Evolutionary conservation across 2,797 vertebrate genomes (phyloP).

Genomic region (Aselliscus stoliczkanus): DNA sequence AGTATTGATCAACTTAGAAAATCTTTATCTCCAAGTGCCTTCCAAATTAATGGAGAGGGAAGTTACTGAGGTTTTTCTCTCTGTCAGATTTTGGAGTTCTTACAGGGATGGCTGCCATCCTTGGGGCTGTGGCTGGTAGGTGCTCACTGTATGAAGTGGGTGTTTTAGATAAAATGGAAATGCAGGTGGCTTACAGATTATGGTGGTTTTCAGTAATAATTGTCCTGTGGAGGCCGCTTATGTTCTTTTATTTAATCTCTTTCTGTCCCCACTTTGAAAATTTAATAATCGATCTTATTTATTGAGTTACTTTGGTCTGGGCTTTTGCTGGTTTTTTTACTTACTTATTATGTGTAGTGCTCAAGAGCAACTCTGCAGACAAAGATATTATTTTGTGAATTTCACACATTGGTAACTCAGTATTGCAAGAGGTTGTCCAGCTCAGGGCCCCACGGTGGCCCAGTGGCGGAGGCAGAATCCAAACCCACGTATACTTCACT

Average conservation of each 20-base stretch:
- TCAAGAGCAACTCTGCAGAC: not conserved
- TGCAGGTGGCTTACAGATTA: not conserved
- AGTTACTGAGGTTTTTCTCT: not conserved
- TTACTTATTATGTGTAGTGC: not conserved
- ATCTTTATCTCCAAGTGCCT: not conserved
- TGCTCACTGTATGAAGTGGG: not conserved
- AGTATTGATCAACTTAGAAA: not conserved
- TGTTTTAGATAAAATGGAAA: constrained; percentile 53
- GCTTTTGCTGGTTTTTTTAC: not conserved
- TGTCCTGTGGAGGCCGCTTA: not conserved
- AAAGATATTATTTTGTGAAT: not conserved
- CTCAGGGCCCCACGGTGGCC: not conserved
- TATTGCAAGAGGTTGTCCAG: not conserved
- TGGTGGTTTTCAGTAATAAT: not conserved
- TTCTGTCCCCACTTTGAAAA: not conserved
- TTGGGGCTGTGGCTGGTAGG: not conserved
- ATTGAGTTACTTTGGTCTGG: not conserved
- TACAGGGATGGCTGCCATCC: not conserved
- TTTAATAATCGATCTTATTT: not conserved
- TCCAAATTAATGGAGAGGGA: not conserved
- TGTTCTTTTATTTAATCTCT: not conserved
- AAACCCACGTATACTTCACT: not conserved
- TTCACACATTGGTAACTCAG: not conserved
- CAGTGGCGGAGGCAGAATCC: not conserved
- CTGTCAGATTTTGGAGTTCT: not conserved